A percentile compares a stretch with the other conserved stretches of the same genome.
Evolutionary conservation across 2,113 vertebrate species (phyloP).

Genomic region (Coptodon bakossiorum): DNA sequence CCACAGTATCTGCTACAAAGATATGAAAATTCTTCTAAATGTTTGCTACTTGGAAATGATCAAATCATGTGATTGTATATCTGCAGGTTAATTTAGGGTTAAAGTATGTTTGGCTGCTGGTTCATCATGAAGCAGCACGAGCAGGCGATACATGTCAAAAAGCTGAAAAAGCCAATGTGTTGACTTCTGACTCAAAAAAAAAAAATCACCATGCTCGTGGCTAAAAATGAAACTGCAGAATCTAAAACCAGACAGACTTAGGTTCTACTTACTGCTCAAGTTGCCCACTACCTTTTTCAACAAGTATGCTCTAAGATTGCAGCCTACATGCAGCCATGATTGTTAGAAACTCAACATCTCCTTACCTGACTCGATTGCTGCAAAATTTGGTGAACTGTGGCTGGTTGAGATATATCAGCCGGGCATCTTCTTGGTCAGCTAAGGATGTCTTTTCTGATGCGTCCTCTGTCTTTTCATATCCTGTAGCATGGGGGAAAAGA

Average conservation of each 20-base stretch:
- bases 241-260: neutral
- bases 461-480: conserved; percentile 96
- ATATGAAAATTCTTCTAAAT: neutral
- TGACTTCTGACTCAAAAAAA: neutral
- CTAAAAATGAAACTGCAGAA: neutral
- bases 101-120: neutral
- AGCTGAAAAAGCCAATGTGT: neutral
- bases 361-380: conserved; percentile 93
- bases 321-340: neutral
- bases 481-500: conserved; percentile 65
- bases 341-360: neutral
- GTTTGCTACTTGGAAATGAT: neutral
- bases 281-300: neutral
- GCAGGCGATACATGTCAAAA: neutral
- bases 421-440: conserved; percentile 91
- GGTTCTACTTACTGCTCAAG: neutral
- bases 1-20: neutral
- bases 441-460: conserved; percentile 89
- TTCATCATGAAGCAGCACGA: neutral
- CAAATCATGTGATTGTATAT: neutral
- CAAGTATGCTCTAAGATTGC: neutral
- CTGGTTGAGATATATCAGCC: conserved; percentile 92
- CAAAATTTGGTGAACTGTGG: conserved; percentile 94
- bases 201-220: fast-evolving
- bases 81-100: conserved; percentile 12